Conservation (phyloP, 2,888 invertebrate genomes). For the Gasteruption jaculator region DNA sequence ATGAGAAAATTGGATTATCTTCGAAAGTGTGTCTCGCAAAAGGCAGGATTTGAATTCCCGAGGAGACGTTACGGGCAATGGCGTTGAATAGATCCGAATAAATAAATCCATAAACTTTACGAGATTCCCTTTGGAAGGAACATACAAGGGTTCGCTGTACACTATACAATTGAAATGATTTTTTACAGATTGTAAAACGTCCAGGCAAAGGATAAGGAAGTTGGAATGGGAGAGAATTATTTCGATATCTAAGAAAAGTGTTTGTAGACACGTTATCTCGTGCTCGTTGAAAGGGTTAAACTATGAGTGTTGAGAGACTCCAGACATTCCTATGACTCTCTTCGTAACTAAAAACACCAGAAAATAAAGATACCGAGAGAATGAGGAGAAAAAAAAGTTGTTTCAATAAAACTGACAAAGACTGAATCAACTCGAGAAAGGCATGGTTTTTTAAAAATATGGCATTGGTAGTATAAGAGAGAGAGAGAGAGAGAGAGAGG, state of each 20-base stretch:
- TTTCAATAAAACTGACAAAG: too few species aligned
- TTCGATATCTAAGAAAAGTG: constrained; percentile 39
- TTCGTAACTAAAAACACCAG: constrained; percentile 8
- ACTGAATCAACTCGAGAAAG: constrained; percentile 1
- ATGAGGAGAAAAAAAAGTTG: too few species aligned
- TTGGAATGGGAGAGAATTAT: constrained; percentile 29
- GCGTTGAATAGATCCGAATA: too few species aligned
- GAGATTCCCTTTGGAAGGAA: too few species aligned
- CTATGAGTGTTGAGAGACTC: constrained; percentile 21
- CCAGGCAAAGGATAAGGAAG: constrained; percentile 4
- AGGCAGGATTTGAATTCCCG: too few species aligned
- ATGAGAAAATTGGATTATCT: too few species aligned
- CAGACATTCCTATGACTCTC: constrained; percentile 33
- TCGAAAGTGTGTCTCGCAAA: too few species aligned
- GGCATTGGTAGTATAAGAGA: too few species aligned
- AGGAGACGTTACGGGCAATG: too few species aligned
- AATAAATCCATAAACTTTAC: too few species aligned
- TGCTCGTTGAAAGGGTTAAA: constrained; percentile 40
- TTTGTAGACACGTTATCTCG: constrained; percentile 38
- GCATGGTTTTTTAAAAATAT: constrained; percentile 20
- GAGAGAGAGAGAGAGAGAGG: constrained; percentile 10
- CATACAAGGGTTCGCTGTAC: too few species aligned
- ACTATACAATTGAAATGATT: too few species aligned
- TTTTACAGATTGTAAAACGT: constrained; percentile 1
- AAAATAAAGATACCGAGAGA: constrained; percentile 1